Conservation (phyloP, 2,113 vertebrate genomes). For the Silurus meridionalis region DNA sequence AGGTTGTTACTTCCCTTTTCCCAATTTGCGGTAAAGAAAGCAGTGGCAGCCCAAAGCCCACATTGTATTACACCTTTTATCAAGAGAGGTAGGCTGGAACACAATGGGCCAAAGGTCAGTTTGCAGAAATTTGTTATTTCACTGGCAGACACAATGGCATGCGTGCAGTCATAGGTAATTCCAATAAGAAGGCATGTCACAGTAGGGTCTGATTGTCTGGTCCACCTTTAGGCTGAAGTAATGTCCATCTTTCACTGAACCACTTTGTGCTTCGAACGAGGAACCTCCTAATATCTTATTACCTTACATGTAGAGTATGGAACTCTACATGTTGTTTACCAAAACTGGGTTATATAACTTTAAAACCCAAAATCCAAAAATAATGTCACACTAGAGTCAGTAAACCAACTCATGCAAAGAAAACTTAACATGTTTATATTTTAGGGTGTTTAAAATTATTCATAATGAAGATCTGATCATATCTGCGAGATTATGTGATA, state of each 20-base stretch:
- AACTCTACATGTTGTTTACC: not conserved
- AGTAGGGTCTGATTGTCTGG: not conserved
- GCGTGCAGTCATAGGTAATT: not conserved
- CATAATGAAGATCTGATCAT: not conserved
- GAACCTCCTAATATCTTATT: not conserved
- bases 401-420: not conserved
- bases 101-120: slow-evolving; percentile 16
- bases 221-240: not conserved
- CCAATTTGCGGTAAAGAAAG: slow-evolving; percentile 17
- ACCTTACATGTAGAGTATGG: too few species aligned
- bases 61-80: slow-evolving; percentile 14
- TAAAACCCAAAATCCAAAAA: not conserved
- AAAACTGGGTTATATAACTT: not conserved
- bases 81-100: slow-evolving; percentile 11
- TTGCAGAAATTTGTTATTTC: slow-evolving; percentile 17
- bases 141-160: slow-evolving; percentile 5
- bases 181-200: not conserved
- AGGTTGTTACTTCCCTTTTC: slow-evolving; percentile 25
- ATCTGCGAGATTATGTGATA: not conserved
- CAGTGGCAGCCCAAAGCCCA: not conserved
- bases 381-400: not conserved
- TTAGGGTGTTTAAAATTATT: not conserved
- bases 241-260: not conserved
- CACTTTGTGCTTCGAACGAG: not conserved
- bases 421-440: not conserved